These are phyloP conservation scores for Malacoraja senta DNA, from an alignment of 2,797 vertebrate species.

Conservation along the genomic window DNA sequence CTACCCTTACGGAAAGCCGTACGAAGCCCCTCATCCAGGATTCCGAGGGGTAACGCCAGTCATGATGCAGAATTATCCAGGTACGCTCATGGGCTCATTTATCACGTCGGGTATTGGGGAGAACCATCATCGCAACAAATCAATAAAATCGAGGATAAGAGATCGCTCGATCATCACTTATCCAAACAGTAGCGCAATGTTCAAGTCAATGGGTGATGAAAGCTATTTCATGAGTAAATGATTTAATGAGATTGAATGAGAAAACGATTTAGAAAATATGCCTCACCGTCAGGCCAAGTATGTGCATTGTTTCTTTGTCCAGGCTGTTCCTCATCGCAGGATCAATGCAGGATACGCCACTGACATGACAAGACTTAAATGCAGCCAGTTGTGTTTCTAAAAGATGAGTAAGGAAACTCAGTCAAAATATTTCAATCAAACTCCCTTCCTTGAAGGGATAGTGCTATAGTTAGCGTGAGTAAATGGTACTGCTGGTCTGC, in stretches of 20 bases:
- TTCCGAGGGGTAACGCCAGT: slow-evolving; percentile 84
- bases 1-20: slow-evolving; percentile 87
- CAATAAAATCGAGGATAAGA: neutral
- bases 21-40: slow-evolving; percentile 85
- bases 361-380: neutral
- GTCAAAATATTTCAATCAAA: neutral
- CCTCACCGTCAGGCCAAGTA: neutral
- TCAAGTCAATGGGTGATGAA: neutral
- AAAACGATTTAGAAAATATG: neutral
- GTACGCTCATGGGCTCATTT: slow-evolving; percentile 50
- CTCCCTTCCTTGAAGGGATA: neutral
- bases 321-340: neutral
- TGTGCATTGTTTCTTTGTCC: neutral
- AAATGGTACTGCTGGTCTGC: neutral
- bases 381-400: neutral
- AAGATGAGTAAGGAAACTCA: neutral
- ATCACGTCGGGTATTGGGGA: neutral
- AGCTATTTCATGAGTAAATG: neutral
- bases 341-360: neutral
- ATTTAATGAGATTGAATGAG: neutral
- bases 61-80: slow-evolving; percentile 97
- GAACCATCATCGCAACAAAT: neutral
- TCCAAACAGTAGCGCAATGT: neutral
- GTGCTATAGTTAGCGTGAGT: neutral
- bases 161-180: neutral